Percentiles rank a stretch among this genome's conserved stretches.
phyloP scores from a whole-genome alignment of 2,888 invertebrate species.

The Agriopis leucophaearia region DNA sequence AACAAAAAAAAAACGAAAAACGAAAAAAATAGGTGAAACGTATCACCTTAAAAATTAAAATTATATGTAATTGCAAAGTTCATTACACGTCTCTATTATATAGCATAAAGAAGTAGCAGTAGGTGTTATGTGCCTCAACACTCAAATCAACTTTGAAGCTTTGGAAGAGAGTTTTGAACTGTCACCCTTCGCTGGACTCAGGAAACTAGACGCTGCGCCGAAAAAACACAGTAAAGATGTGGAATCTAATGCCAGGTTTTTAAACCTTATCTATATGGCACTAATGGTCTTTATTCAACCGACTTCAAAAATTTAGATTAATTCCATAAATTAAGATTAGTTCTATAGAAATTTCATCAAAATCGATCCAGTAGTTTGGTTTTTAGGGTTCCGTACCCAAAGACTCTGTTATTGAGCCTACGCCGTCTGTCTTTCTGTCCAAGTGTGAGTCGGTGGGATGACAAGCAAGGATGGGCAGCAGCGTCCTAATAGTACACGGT shows the following conservation, averaged over 20 bases:
- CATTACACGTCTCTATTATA: slow-evolving; percentile 18
- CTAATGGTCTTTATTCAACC: not conserved
- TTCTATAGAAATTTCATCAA: no score
- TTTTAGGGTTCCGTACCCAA: no score
- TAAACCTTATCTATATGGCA: not conserved
- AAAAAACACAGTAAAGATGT: slow-evolving; percentile 24
- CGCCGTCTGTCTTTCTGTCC: no score
- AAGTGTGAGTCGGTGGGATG: no score
- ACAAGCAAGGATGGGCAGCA: no score
- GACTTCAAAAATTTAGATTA: no score
- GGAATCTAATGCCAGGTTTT: slow-evolving; percentile 46
- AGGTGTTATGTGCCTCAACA: slow-evolving; percentile 87
- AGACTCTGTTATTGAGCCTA: not conserved
- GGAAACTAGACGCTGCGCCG: slow-evolving; percentile 52
- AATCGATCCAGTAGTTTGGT: no score
- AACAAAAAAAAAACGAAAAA: no score
- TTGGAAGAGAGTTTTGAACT: slow-evolving; percentile 88
- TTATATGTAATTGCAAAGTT: not conserved
- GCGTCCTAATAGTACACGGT: no score
- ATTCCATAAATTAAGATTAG: no score
- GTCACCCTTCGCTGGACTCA: slow-evolving; percentile 84
- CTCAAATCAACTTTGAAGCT: slow-evolving; percentile 85
- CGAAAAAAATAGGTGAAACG: no score
- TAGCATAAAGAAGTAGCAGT: slow-evolving; percentile 83
- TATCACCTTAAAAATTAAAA: no score